phyloP scores from a whole-genome alignment of 2,888 invertebrate genomes.

The Strigamia transsilvanica region DNA sequence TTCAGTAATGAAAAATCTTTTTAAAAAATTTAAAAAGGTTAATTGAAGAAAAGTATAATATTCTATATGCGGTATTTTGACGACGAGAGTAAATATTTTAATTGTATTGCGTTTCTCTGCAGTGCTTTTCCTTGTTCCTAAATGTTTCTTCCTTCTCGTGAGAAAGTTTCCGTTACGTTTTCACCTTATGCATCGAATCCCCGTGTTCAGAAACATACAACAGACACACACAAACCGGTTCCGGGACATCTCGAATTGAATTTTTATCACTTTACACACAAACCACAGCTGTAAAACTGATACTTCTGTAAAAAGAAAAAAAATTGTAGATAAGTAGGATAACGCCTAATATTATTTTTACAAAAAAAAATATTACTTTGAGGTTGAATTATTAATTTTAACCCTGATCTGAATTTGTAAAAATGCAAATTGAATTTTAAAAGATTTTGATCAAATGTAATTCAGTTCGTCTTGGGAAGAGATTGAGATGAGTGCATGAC shows the following conservation, averaged over 20 bases:
- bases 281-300: too few relatives aligned
- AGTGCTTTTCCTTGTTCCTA: neutral
- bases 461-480: too few relatives aligned
- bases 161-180: neutral
- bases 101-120: neutral
- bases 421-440: neutral
- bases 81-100: neutral
- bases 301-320: too few relatives aligned
- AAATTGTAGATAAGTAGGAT: too few relatives aligned
- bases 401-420: constrained; percentile 1
- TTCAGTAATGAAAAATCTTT: neutral
- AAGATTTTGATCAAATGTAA: constrained; percentile 8
- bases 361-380: too few relatives aligned
- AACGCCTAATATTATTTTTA: too few relatives aligned
- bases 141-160: constrained; percentile 1
- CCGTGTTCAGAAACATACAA: neutral
- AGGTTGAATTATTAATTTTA: neutral
- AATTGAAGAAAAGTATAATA: neutral
- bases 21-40: neutral
- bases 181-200: neutral
- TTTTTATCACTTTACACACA: too few relatives aligned
- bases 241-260: neutral
- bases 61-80: neutral
- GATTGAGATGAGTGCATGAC: constrained; percentile 2
- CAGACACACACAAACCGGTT: neutral